Base-by-base conservation (phyloP, 1,140 invertebrate species). In the Ostrea denselamellosa region DNA sequence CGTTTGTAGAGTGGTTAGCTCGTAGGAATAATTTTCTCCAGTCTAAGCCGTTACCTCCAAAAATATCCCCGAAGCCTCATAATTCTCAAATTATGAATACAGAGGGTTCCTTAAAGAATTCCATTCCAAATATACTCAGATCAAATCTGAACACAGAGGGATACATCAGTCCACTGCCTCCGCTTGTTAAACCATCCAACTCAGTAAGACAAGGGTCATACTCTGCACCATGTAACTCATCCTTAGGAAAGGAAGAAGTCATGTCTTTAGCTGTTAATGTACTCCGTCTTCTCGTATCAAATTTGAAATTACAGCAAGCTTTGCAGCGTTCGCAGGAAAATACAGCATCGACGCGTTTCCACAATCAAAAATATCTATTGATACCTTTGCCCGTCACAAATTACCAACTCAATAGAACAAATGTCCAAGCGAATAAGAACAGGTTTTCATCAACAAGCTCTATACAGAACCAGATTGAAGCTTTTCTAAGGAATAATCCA, bases 291-390 rank as follows among this genome's bases (percentile, higher is more conserved):
- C 68, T 77, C 14, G 68, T 77, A 4, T 77, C 68, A 14, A 77
- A 77, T 28, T 34, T 77, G 28, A 77, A 77, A 77, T 77, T 77
- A 28, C 68, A 77, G 25, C 68, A 77, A 77, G 68, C 68, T 7
- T 17, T 77, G 22, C 25, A 77, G 9, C 68, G 68, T 77, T 34
- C 68, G 14, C 68, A 77, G 34, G 68, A 77, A 25, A 25, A 77
- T 28, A 77, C 28, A 10, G 68, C 28, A 28, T 77, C 68, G 22
- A 44, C 68, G 14, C 22, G 28, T 28, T 14, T 77, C 8, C 68
- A 28, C 25, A 77, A 25, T 77, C 22, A 25, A 17, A 77, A 34
- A 5, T 77, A 77, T 25, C 68, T 77, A 34, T 10, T 77, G 22
- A 77, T 77, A 77, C 68, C 68, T 14, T 77, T 77, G 12, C 68